A percentile compares a stretch with the other conserved stretches of the same genome.
Conservation (phyloP, 2,113 vertebrate genomes). For the Mohoua ochrocephala region DNA sequence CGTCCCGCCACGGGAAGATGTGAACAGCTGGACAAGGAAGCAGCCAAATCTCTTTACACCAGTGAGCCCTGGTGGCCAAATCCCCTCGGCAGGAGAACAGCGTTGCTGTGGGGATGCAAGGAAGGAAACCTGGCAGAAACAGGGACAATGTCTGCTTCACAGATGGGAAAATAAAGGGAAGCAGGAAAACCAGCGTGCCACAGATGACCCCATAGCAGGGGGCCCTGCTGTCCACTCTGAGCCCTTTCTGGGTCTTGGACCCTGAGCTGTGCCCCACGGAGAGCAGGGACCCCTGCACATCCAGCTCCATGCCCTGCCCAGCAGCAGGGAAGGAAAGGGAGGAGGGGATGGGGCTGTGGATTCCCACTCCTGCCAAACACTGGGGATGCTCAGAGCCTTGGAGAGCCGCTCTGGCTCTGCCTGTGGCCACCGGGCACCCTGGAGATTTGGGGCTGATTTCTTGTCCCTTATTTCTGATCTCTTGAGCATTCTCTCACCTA, state of each 20-base stretch:
- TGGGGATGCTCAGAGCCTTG: background rate
- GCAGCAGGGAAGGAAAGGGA: background rate
- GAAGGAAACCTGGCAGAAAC: background rate
- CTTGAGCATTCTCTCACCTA: background rate
- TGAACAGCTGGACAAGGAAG: background rate
- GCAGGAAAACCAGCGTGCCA: background rate
- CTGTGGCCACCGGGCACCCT: background rate
- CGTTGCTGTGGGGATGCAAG: background rate
- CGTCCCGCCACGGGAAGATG: rapidly evolving
- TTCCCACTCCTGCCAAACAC: background rate
- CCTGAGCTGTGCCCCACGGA: background rate
- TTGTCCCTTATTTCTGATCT: background rate
- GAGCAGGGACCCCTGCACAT: background rate
- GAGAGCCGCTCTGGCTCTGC: background rate
- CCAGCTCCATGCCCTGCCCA: background rate
- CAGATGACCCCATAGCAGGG: background rate
- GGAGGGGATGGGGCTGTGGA: background rate
- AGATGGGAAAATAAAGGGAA: background rate
- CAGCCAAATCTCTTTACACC: background rate
- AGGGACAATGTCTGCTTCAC: background rate
- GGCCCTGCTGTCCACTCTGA: background rate
- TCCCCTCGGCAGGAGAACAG: background rate
- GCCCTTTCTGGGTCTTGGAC: background rate
- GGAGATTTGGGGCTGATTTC: background rate
- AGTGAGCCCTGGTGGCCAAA: background rate